Evolutionary conservation across 1,140 invertebrate species (phyloP).

Genomic region (Nebria ingens): DNA sequence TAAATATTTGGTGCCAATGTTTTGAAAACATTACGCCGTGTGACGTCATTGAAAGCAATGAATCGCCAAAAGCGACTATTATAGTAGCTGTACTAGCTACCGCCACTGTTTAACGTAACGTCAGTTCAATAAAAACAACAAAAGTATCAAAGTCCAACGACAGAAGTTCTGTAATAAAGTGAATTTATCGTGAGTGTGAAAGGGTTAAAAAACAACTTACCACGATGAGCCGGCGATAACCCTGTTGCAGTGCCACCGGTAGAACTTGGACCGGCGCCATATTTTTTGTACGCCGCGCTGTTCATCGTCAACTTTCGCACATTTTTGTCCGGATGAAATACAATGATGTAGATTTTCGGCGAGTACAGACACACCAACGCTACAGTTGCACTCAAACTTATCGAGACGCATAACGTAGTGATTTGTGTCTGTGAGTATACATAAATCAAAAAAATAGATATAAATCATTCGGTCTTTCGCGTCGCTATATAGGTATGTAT

Average conservation of each 20-base stretch:
- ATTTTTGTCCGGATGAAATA: conserved; percentile 60
- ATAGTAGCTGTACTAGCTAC: background rate
- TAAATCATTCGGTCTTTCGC: background rate
- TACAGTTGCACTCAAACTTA: conserved; percentile 60
- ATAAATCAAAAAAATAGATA: conserved; percentile 10
- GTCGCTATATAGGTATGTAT: background rate
- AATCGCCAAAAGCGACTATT: no score
- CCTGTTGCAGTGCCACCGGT: conserved; percentile 22
- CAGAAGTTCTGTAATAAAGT: no score
- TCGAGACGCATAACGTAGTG: conserved; percentile 59
- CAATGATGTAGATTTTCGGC: conserved; percentile 63
- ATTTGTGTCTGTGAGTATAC: conserved; percentile 53
- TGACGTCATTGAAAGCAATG: no score
- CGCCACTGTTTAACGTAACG: background rate
- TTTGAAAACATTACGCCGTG: no score
- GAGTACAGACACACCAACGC: conserved; percentile 61
- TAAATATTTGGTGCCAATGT: no score
- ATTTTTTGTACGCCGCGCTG: conserved; percentile 35
- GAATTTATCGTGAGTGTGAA: background rate
- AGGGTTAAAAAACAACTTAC: conserved; percentile 8
- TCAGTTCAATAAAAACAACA: no score
- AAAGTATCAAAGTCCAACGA: no score
- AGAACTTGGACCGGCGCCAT: conserved; percentile 23
- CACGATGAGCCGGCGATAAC: conserved; percentile 13
- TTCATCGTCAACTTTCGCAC: conserved; percentile 37